These are phyloP conservation scores for Quiscalus mexicanus DNA, from an alignment of 2,113 vertebrate species.

Conservation along the genomic window DNA sequence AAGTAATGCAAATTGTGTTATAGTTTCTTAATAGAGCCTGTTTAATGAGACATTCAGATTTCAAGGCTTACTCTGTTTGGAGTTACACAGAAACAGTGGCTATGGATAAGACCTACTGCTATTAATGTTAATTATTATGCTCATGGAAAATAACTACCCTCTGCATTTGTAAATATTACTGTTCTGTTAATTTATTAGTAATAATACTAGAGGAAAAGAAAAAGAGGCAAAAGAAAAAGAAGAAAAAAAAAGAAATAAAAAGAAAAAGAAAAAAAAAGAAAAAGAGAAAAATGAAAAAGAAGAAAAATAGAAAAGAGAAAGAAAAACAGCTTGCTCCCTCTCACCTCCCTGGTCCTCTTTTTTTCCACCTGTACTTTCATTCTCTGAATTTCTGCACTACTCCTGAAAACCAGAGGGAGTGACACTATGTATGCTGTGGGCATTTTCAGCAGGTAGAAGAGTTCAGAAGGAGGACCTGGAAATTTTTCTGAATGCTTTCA, in stretches of 20 bases:
- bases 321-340: neutral
- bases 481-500: neutral
- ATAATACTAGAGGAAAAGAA: neutral
- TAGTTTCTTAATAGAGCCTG: conserved; percentile 60
- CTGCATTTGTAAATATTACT: neutral
- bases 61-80: conserved; percentile 59
- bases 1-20: conserved; percentile 68
- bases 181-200: neutral
- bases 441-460: neutral
- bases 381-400: neutral
- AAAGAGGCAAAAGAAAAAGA: fast-evolving
- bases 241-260: fast-evolving
- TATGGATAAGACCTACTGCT: neutral
- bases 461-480: neutral
- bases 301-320: neutral
- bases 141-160: neutral
- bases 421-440: neutral
- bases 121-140: neutral
- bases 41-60: conserved; percentile 73
- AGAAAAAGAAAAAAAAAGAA: fast-evolving
- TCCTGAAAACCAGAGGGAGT: neutral
- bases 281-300: fast-evolving
- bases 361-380: neutral
- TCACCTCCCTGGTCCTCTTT: fast-evolving
- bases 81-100: neutral